A percentile compares a stretch with the other conserved stretches of the same genome.
phyloP scores from a whole-genome alignment of 2,888 invertebrate species.

The Pseudococcus jackbeardsleyi region DNA sequence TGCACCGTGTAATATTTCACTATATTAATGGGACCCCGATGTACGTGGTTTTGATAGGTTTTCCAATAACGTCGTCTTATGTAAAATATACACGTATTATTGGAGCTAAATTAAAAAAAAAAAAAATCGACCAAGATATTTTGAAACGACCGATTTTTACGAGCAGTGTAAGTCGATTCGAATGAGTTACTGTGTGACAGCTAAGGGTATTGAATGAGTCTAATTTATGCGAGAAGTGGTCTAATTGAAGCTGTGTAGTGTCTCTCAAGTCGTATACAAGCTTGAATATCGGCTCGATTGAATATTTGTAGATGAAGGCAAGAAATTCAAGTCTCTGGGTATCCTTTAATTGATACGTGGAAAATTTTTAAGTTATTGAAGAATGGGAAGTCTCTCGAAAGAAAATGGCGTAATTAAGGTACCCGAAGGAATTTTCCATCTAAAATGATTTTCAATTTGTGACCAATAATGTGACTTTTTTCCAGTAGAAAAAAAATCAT shows the following conservation, averaged over 20 bases:
- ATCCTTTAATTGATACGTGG: too few relatives aligned
- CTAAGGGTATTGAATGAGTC: background rate
- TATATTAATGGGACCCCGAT: slow-evolving; percentile 23
- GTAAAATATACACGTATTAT: slow-evolving; percentile 6
- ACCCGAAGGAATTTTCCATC: too few relatives aligned
- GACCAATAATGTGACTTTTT: too few relatives aligned
- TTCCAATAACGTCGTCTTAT: slow-evolving; percentile 4
- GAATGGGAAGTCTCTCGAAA: too few relatives aligned
- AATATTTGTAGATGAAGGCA: too few relatives aligned
- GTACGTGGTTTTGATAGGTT: slow-evolving; percentile 24
- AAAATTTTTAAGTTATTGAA: too few relatives aligned
- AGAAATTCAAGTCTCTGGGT: too few relatives aligned
- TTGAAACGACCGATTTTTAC: background rate
- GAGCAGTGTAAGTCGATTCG: background rate
- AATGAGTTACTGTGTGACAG: background rate
- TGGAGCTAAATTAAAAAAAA: background rate
- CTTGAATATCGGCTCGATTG: too few relatives aligned
- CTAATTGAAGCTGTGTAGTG: background rate
- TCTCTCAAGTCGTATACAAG: too few relatives aligned
- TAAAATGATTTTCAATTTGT: too few relatives aligned
- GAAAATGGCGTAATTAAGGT: too few relatives aligned
- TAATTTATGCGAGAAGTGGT: background rate
- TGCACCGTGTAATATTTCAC: slow-evolving; percentile 32
- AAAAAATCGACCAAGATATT: background rate
- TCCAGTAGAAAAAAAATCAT: too few relatives aligned